These are phyloP conservation scores for Venustaconcha ellipsiformis DNA, from an alignment of 1,140 invertebrate species.

Conservation along the genomic window DNA sequence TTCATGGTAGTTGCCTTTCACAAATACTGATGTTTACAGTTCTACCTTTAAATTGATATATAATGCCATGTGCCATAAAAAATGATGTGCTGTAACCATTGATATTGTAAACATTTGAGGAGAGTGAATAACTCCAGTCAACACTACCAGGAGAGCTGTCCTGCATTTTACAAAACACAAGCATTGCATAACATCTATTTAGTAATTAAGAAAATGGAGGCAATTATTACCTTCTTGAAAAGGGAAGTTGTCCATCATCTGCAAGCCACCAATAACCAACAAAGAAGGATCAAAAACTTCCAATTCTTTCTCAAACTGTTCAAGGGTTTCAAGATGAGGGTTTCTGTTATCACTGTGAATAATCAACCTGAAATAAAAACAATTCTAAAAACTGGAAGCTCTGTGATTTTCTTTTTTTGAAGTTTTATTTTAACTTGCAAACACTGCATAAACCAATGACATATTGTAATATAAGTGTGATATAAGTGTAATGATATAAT, in stretches of 20 bases:
- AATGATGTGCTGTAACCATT: too few relatives aligned
- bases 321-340: constrained; percentile 81
- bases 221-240: constrained; percentile 73
- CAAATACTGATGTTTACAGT: too few relatives aligned
- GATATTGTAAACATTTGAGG: too few relatives aligned
- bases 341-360: constrained; percentile 88
- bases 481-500: not conserved
- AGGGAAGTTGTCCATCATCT: constrained; percentile 93
- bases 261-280: constrained; percentile 85
- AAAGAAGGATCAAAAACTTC: constrained; percentile 79
- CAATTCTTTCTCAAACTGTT: constrained; percentile 78
- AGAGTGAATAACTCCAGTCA: too few relatives aligned
- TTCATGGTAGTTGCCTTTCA: too few relatives aligned
- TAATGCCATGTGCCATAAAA: too few relatives aligned
- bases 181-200: too few relatives aligned
- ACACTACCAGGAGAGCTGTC: too few relatives aligned
- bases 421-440: not conserved
- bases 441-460: not conserved
- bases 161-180: too few relatives aligned
- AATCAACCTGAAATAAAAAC: constrained; percentile 76
- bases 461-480: not conserved
- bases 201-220: not conserved
- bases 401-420: not conserved
- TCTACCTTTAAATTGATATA: too few relatives aligned
- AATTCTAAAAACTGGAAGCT: not conserved